Base-by-base conservation (phyloP, 2,888 invertebrate species). In the Parnassius mnemosyne region DNA sequence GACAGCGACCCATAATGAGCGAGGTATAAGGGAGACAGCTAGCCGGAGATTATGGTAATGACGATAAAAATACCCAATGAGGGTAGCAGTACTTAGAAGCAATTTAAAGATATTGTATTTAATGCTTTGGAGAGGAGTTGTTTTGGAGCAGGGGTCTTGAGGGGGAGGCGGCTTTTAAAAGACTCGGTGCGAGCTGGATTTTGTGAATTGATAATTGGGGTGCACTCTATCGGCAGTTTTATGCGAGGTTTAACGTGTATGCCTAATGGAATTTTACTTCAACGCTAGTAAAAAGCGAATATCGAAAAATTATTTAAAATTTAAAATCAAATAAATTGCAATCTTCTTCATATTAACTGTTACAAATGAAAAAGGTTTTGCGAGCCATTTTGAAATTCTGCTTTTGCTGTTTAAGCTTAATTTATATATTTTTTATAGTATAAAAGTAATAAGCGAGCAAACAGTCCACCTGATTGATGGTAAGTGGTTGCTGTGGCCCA, bases 91-190 rank as follows among this genome's bases (percentile, higher is more conserved):
- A 82, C 87, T 89, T 89, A 89, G 83, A 80, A 87, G 83, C 87
- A 88, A 89, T 89, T 89, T 89, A 82, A 85, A 87, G 88, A 89
- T 89, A 89, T 86, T 88, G 89, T 89, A 87, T 88, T 89, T 89
- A 89, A 89, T 85, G 87, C 84, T 84, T 73, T 73, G 78, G 66
- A 74, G 74, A 76, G 74, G 71, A 69, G 76, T 71, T 69, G 66
- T 69, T 71, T 78, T 81, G 77, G 71, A 72, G 72, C 66, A 68
- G 63, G 68, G 68, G 67, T 69, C 69, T 71, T 68, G 66, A 70
- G 76, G 67, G 71, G 72, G 68, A 65, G 72, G 71, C 69, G 71
- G 69, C 69, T 73, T 73, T 73, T 71, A 70, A 76, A 79, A 70
- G 69, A 68, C 66, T 70, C 68, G 68, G 71, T 73, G 71, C 74